Conservation (phyloP, 1,140 invertebrate species). For the Drosophila nannoptera region DNA sequence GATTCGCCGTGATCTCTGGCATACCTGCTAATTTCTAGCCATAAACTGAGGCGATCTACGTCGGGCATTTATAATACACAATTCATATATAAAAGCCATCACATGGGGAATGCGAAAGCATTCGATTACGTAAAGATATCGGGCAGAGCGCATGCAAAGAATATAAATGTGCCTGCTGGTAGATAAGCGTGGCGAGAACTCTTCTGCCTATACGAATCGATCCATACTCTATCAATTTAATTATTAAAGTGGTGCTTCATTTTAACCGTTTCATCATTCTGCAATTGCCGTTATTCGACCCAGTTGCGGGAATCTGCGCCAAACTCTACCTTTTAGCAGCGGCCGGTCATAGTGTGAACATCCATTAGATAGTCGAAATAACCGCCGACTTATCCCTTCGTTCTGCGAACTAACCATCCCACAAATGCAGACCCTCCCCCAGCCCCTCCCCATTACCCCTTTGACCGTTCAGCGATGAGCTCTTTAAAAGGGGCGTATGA, state of each 20-base stretch:
- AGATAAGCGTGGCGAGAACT: neutral
- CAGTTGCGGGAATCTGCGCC: constrained; percentile 1
- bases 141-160: neutral
- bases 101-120: constrained; percentile 1
- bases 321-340: neutral
- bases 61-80: neutral
- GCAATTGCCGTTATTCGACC: neutral
- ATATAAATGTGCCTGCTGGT: neutral
- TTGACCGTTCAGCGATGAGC: constrained; percentile 14
- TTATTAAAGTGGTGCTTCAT: too few relatives aligned
- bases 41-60: neutral
- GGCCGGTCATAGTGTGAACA: constrained; percentile 27
- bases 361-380: constrained; percentile 60
- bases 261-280: neutral
- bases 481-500: constrained; percentile 67
- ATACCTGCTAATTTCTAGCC: neutral
- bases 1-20: too few relatives aligned
- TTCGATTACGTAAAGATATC: constrained; percentile 2
- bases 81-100: neutral
- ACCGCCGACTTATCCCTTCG: constrained; percentile 52
- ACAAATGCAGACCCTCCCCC: neutral
- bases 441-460: neutral
- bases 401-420: constrained; percentile 21
- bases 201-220: too few relatives aligned
- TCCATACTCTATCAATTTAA: neutral